Percentiles rank a stretch among this genome's conserved stretches.
phyloP scores from a whole-genome alignment of 2,888 invertebrate genomes.

The Synergus laeviventris region DNA sequence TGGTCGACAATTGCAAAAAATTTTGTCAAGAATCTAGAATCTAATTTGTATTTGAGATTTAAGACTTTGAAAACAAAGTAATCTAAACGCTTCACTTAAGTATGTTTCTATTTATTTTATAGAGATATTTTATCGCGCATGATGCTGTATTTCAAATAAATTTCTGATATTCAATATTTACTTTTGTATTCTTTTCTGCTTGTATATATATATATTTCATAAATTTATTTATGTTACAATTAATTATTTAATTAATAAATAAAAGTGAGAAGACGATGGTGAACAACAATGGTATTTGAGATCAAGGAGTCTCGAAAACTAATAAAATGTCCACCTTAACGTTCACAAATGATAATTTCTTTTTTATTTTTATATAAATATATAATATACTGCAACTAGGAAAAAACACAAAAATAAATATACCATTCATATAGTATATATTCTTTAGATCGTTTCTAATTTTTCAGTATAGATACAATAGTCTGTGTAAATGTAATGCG shows the following conservation, averaged over 20 bases:
- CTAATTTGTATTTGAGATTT: conserved; percentile 33
- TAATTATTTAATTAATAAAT: no score
- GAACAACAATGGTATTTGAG: background rate
- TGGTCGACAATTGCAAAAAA: conserved; percentile 3
- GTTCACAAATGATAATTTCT: background rate
- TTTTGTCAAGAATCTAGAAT: conserved; percentile 15
- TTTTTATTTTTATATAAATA: background rate
- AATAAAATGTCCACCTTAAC: background rate
- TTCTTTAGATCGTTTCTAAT: background rate
- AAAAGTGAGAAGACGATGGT: background rate
- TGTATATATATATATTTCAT: background rate
- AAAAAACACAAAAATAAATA: background rate
- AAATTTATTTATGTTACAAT: background rate
- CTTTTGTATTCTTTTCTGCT: background rate
- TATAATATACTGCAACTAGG: background rate
- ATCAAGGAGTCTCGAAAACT: no score
- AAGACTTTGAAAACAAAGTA: conserved; percentile 19
- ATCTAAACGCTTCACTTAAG: background rate
- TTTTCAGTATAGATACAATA: background rate
- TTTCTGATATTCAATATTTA: background rate
- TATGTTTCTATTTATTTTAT: background rate
- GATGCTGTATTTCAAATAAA: background rate
- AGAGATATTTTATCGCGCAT: background rate
- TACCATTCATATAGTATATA: background rate
- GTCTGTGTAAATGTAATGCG: background rate